Evolutionary conservation across 2,888 invertebrate genomes (phyloP).

Genomic region (Philopedon plagiatum): DNA sequence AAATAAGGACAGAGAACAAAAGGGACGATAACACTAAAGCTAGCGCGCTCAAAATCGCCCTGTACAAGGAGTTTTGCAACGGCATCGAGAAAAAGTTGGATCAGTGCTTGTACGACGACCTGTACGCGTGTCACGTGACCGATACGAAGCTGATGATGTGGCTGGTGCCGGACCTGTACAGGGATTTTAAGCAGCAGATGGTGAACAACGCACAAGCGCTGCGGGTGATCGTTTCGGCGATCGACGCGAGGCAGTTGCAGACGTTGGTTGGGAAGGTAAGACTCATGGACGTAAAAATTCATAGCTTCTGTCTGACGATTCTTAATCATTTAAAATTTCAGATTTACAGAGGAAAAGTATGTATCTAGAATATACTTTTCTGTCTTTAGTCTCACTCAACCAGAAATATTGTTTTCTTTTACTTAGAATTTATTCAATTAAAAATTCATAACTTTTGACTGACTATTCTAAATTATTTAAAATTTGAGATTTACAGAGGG

Average conservation of each 20-base stretch:
- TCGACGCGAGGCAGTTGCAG: constrained; percentile 92
- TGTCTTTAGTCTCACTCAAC: too few species aligned
- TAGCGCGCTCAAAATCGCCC: constrained; percentile 83
- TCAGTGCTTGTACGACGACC: constrained; percentile 83
- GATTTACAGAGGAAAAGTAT: too few species aligned
- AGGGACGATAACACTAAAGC: constrained; percentile 68
- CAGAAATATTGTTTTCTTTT: too few species aligned
- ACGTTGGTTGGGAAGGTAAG: constrained; percentile 88
- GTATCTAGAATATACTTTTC: not conserved
- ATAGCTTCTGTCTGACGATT: too few species aligned
- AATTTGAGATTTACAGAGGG: too few species aligned
- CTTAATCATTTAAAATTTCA: too few species aligned
- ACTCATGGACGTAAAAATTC: too few species aligned
- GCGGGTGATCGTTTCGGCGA: constrained; percentile 89
- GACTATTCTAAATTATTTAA: too few species aligned
- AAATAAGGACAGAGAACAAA: constrained; percentile 73
- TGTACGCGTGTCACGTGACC: constrained; percentile 90
- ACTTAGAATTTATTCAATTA: too few species aligned
- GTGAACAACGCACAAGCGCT: constrained; percentile 91
- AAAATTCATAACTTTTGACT: too few species aligned
- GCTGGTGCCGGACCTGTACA: constrained; percentile 93
- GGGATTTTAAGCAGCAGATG: constrained; percentile 89
- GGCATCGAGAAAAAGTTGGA: constrained; percentile 81
- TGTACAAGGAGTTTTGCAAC: constrained; percentile 92
- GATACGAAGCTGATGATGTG: constrained; percentile 92